phyloP scores from a whole-genome alignment of 2,113 vertebrate species.

The Globicephala melas region DNA sequence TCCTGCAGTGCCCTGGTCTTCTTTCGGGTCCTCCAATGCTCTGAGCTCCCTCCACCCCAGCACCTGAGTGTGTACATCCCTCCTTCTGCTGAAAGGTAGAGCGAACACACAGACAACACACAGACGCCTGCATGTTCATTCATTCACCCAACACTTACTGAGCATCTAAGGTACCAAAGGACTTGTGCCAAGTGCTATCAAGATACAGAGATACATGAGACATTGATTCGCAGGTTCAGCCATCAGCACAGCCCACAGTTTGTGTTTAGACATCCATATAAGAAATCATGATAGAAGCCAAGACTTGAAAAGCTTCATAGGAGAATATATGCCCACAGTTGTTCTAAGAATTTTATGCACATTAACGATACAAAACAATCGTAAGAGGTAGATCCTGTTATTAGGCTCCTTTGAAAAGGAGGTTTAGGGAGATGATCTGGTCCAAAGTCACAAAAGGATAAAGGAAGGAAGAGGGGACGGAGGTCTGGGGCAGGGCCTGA shows the following conservation, averaged over 20 bases:
- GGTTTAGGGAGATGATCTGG: neutral
- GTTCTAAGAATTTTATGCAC: neutral
- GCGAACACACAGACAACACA: neutral
- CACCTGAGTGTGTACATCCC: accelerated
- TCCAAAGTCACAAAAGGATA: neutral
- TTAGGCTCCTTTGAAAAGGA: neutral
- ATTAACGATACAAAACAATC: neutral
- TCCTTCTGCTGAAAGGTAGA: neutral
- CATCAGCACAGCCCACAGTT: neutral
- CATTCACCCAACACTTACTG: neutral
- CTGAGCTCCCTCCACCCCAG: neutral
- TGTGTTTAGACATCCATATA: neutral
- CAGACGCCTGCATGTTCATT: neutral
- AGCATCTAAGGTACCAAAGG: neutral
- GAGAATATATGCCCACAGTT: neutral
- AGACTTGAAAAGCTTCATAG: neutral
- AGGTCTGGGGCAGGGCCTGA: neutral
- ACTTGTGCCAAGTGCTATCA: neutral
- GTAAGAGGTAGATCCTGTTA: neutral
- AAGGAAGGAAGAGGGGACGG: neutral
- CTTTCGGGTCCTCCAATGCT: neutral
- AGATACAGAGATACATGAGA: neutral
- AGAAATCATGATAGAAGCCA: neutral
- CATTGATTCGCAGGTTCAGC: neutral
- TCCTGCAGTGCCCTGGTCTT: neutral